Evolutionary conservation across 2,797 vertebrate species (phyloP), one percentile per base, ranked within the genome.

Genomic region (Nannoperca obscura): DNA sequence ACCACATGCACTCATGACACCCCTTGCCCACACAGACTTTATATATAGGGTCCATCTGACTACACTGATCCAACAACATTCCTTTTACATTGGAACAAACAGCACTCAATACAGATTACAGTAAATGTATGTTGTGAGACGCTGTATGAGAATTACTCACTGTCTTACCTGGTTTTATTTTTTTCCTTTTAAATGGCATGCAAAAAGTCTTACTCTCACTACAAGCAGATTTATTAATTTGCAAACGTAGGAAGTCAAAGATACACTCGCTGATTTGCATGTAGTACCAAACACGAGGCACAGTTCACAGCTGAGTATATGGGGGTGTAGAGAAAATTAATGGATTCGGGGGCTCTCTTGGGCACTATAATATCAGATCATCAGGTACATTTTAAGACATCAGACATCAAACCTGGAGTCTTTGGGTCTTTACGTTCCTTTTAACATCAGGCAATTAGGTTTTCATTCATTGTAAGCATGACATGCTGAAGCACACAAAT

Each of bases 1-100:
- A 78, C 73, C 78, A 85, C 67, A 81, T 38, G 50, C 74, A 84
- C 46, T 74, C 78, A 77, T 85, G 59, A 77, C 81, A 80, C 72
- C 7, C 53, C 19, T 32, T 80, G 71, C 85, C 84, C 75, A 90
- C 82, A 79, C 80, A 72, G 53, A 15, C 52, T 71, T 80, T 87
- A 89, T 81, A 78, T 79, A 81, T 74, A 84, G 76, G 30, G 5
- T 24, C 71, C 67, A 67, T 58, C 52, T 77, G 73, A 82, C 32
- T 49, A 44, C 34, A 59, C 4, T 70, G 34, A 73, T 54, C 42
- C 47, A 44, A 66, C 52, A 77, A 67, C 68, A 71, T 52, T 40
- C 19, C 44, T 74, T 44, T 80, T 63, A 69, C 70, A 71, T 73
- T 22, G 54, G 47, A 78, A 49, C 52, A 81, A 76, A 73, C 40